A percentile compares a stretch with the other conserved stretches of the same genome.
phyloP scores from a whole-genome alignment of 2,888 invertebrate genomes.

The Cheilosia scutellata region DNA sequence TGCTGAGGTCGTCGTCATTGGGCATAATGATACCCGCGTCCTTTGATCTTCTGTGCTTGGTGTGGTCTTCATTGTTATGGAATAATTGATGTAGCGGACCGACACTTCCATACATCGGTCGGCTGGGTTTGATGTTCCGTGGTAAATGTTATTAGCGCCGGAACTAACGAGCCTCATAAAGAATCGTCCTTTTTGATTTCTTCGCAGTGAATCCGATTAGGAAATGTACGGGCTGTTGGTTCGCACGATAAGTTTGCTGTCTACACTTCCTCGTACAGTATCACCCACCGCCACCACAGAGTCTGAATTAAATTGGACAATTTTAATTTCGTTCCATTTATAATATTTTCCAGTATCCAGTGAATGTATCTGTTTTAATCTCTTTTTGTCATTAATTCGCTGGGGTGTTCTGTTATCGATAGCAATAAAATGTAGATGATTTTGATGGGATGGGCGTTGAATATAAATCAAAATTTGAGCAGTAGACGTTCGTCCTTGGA shows the following conservation, averaged over 20 bases:
- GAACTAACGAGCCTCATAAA: slow-evolving; percentile 66
- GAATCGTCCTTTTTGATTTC: slow-evolving; percentile 57
- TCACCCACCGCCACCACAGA: neutral
- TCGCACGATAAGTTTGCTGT: slow-evolving; percentile 52
- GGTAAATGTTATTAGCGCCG: slow-evolving; percentile 64
- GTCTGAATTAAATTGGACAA: slow-evolving; percentile 49
- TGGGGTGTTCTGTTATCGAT: neutral
- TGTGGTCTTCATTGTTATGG: slow-evolving; percentile 35
- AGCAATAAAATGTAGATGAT: slow-evolving; percentile 29
- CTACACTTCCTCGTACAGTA: neutral
- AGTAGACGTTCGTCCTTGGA: slow-evolving; percentile 36
- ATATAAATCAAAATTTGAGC: slow-evolving; percentile 63
- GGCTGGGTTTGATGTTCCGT: slow-evolving; percentile 63
- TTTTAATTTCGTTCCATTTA: slow-evolving; percentile 64
- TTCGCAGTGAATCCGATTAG: slow-evolving; percentile 9
- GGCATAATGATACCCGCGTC: slow-evolving; percentile 14
- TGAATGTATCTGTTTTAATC: slow-evolving; percentile 48
- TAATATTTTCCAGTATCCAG: slow-evolving; percentile 44
- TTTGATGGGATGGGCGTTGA: neutral
- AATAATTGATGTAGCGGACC: slow-evolving; percentile 57
- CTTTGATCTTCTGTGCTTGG: slow-evolving; percentile 28
- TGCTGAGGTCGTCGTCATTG: slow-evolving; percentile 13
- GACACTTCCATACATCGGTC: slow-evolving; percentile 47
- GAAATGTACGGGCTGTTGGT: slow-evolving; percentile 29
- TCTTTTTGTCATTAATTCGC: slow-evolving; percentile 18